Percentiles rank a stretch among this genome's conserved stretches.
These are phyloP conservation scores for Emys orbicularis DNA, from an alignment of 2,797 vertebrate genomes.

Conservation along the genomic window DNA sequence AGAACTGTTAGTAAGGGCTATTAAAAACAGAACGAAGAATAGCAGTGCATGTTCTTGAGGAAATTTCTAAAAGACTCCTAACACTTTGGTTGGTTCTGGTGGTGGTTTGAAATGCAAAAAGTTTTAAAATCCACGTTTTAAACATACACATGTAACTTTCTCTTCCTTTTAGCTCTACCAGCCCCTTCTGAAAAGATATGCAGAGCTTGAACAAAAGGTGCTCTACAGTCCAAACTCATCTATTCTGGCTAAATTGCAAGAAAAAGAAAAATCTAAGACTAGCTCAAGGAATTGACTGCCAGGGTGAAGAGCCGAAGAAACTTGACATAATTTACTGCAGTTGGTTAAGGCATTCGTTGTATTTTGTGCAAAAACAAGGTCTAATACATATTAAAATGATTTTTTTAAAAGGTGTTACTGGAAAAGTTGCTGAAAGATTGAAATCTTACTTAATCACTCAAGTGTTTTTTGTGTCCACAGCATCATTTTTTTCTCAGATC, in stretches of 20 bases:
- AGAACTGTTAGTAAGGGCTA: conserved; percentile 9
- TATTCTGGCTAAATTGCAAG: conserved; percentile 38
- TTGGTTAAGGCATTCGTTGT: conserved; percentile 48
- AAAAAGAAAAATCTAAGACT: conserved; percentile 46
- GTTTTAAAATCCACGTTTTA: conserved; percentile 49
- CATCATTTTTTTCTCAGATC: conserved; percentile 19
- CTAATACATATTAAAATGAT: conserved; percentile 57
- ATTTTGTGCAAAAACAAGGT: not conserved
- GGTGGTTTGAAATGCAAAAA: not conserved
- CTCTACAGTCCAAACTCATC: conserved; percentile 69
- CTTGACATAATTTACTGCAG: conserved; percentile 52
- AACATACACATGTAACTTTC: not conserved
- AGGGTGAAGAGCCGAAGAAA: conserved; percentile 59
- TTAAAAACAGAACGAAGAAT: not conserved
- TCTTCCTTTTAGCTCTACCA: conserved; percentile 81
- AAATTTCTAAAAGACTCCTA: fast-evolving
- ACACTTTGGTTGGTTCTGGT: not conserved
- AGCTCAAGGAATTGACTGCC: conserved; percentile 20
- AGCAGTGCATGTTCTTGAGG: not conserved
- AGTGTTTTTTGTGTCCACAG: conserved; percentile 35
- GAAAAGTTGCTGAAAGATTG: conserved; percentile 55
- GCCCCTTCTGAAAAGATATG: conserved; percentile 83
- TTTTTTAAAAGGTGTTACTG: not conserved
- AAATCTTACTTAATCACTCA: conserved; percentile 60
- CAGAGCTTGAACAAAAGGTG: conserved; percentile 83